Evolutionary conservation across 35 echinoderm and acorn worm species (phyloP).

Genomic region (Apostichopus californicus): DNA sequence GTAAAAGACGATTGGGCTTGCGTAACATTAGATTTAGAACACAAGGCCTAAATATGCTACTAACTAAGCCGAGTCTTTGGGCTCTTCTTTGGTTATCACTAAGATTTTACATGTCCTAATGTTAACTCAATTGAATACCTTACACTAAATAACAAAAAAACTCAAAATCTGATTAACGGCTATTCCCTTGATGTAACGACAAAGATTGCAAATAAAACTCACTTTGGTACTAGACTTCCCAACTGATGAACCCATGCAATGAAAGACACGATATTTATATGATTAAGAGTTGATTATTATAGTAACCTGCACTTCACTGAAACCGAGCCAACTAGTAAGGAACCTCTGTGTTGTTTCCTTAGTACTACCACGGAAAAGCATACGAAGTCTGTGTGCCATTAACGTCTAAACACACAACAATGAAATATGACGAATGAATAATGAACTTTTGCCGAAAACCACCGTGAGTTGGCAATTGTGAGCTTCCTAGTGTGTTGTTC

Average conservation of each 20-base stretch:
- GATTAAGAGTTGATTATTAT: neutral
- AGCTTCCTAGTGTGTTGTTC: neutral
- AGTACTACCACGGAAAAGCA: neutral
- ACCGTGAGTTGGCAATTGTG: neutral
- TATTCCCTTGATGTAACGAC: too few species aligned
- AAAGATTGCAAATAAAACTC: neutral
- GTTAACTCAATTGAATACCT: too few species aligned
- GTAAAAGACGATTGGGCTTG: too few species aligned
- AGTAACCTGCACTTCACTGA: conserved; percentile 21
- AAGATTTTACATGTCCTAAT: too few species aligned
- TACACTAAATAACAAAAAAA: too few species aligned
- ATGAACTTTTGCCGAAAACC: neutral
- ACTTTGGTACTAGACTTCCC: conserved; percentile 8
- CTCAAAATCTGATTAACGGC: too few species aligned
- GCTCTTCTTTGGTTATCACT: too few species aligned
- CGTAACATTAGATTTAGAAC: too few species aligned
- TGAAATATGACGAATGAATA: neutral
- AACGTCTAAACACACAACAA: neutral
- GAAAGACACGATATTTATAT: neutral
- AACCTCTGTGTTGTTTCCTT: neutral
- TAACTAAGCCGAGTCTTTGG: too few species aligned
- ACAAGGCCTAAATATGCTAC: too few species aligned
- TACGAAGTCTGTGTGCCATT: conserved; percentile 4
- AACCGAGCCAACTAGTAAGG: neutral
- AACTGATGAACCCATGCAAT: conserved; percentile 35